phyloP scores from a whole-genome alignment of 2,113 vertebrate species.

The Litocranius walleri region DNA sequence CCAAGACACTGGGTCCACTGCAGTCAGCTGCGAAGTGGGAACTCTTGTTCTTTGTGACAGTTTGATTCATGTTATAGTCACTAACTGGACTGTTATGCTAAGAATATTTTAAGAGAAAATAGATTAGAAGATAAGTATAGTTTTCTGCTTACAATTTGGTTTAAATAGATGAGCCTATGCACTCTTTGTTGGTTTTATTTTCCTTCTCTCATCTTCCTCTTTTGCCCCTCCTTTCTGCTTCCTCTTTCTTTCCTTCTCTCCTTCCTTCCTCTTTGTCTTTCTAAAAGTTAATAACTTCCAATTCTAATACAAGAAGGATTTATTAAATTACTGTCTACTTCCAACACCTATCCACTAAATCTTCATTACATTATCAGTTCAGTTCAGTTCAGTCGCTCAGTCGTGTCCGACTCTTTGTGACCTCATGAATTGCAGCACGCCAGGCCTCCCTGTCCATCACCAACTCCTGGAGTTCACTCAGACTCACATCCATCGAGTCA shows the following conservation, averaged over 20 bases:
- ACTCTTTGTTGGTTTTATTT: background rate
- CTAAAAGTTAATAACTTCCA: background rate
- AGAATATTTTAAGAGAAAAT: slow-evolving; percentile 2
- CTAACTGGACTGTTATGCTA: background rate
- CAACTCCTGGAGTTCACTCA: no score
- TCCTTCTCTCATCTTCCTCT: background rate
- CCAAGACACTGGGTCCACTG: background rate
- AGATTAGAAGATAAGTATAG: background rate
- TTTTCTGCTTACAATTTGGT: background rate
- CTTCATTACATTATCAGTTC: background rate
- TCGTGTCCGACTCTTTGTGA: no score
- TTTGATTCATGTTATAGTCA: background rate
- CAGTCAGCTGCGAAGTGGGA: background rate
- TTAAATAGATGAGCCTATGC: background rate
- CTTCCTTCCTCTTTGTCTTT: background rate
- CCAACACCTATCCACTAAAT: background rate
- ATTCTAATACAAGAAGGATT: background rate
- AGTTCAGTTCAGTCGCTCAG: no score
- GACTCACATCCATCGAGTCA: no score
- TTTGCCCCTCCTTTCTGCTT: no score
- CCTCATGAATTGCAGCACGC: rapidly evolving
- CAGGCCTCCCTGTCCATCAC: no score
- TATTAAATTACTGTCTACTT: background rate
- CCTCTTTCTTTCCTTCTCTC: rapidly evolving
- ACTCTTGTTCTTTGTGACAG: background rate